Conservation (phyloP, 53 echinoderm and acorn worm species). For the Mesocentrotus franciscanus region DNA sequence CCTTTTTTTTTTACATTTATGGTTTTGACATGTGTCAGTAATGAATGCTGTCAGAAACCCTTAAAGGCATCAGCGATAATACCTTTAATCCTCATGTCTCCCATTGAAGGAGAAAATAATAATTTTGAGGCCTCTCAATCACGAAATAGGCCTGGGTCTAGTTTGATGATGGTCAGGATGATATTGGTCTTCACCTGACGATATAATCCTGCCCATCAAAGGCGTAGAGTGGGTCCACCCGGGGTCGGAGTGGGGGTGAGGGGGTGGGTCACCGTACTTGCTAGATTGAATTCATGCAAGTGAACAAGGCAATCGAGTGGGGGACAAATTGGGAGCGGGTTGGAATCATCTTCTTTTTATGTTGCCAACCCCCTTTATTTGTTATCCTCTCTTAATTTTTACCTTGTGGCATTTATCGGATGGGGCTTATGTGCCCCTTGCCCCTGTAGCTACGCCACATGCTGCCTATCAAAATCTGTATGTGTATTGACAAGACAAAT, state of each 20-base stretch:
- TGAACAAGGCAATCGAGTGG: background rate
- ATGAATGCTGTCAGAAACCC: background rate
- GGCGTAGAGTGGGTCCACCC: background rate
- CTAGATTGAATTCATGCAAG: background rate
- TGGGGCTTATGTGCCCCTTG: background rate
- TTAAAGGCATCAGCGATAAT: background rate
- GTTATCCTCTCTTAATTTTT: background rate
- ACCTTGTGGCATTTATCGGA: background rate
- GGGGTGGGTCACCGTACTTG: background rate
- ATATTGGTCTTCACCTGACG: background rate
- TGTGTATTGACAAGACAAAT: constrained; percentile 24
- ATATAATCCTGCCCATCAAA: background rate
- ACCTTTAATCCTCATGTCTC: background rate
- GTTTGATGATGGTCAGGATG: background rate
- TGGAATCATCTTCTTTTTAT: background rate
- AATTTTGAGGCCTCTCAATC: background rate
- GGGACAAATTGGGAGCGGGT: background rate
- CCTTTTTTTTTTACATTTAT: background rate
- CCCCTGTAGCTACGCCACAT: background rate
- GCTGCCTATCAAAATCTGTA: background rate
- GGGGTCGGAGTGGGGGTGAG: background rate
- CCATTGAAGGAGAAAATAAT: background rate
- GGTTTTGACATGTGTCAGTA: background rate
- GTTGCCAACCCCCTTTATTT: background rate
- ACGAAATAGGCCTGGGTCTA: background rate